Evolutionary conservation across 2,888 invertebrate species (phyloP).

Genomic region (Drosophila mercatorum): DNA sequence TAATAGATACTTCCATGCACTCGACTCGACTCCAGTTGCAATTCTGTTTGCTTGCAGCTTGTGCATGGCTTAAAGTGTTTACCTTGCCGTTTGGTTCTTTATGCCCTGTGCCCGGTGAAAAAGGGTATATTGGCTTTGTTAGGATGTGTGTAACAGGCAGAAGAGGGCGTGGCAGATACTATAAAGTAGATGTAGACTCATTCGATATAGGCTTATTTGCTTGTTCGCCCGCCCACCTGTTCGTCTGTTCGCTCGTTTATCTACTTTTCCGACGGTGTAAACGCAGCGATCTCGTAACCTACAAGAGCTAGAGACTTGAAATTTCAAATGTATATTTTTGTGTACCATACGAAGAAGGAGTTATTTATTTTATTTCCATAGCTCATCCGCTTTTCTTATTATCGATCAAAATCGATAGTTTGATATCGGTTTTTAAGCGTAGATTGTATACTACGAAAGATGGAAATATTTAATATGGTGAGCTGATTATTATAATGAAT

Average conservation of each 20-base stretch:
- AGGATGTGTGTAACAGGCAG: not conserved
- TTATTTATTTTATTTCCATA: not conserved
- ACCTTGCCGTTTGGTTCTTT: not conserved
- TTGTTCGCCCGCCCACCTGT: too few species aligned
- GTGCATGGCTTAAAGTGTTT: constrained; percentile 24
- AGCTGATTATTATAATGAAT: too few species aligned
- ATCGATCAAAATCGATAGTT: not conserved
- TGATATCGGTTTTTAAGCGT: not conserved
- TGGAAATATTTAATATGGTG: too few species aligned
- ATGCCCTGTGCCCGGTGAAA: not conserved
- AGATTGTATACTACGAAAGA: too few species aligned
- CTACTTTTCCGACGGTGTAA: too few species aligned
- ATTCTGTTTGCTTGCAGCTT: constrained; percentile 1
- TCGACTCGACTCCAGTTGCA: constrained; percentile 4
- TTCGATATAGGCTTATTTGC: too few species aligned
- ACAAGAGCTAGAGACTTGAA: not conserved
- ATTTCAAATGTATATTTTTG: not conserved
- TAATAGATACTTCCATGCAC: not conserved
- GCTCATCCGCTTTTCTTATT: not conserved
- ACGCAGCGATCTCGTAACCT: not conserved
- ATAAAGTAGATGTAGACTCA: too few species aligned
- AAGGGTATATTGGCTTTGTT: not conserved
- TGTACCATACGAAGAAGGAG: not conserved
- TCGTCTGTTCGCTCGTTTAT: too few species aligned
- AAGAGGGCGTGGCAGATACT: too few species aligned